Evolutionary conservation across 2,113 vertebrate genomes (phyloP), one percentile per base, ranked within the genome.

Genomic region (Saguinus midas): DNA sequence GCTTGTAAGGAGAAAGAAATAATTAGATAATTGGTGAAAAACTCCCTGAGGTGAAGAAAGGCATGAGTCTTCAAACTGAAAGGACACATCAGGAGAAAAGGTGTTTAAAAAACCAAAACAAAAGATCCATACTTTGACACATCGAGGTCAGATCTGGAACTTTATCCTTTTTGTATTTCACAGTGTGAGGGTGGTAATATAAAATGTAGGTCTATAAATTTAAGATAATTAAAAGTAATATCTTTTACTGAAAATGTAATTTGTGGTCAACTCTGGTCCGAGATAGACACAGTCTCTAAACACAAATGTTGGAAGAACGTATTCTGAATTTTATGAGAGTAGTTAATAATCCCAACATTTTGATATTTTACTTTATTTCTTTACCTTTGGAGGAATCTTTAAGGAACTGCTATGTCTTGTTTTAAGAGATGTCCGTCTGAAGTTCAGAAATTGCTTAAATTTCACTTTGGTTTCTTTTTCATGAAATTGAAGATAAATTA

Each of bases 161-260:
- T 58, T 87, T 52, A 72, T 72, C 57, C 20, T 76, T n/a, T 82
- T 61, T 88, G 66, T 58, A 23, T 21, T 80, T 80, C 89, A 83
- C 25, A 75, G 27, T 66, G 29, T 57, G 25, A 52, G 9, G 9
- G 3, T 40, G 61, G 21, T 73, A 18, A 91, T n/a, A 91, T 84
- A 88, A 94, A 94, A 89, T 35, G 7, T 66, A 84, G 16, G 20
- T n/a, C 20, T 87, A 79, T 72, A 95, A 89, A 86, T 57, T 90
- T 76, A 82, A 57, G 35, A 70, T 8, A 81, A 85, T 37, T 48
- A 57, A 68, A 81, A 35, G 14, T 37, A 94, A 66, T 40, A 29
- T 3, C 20, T 76, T 90, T 82, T 55, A 61, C 87, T 61, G 21
- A 93, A 87, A 90, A 82, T 61, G 29, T 81, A 81, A 25, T 50